phyloP scores from a whole-genome alignment of 2,113 vertebrate genomes.

The Orycteropus afer region DNA sequence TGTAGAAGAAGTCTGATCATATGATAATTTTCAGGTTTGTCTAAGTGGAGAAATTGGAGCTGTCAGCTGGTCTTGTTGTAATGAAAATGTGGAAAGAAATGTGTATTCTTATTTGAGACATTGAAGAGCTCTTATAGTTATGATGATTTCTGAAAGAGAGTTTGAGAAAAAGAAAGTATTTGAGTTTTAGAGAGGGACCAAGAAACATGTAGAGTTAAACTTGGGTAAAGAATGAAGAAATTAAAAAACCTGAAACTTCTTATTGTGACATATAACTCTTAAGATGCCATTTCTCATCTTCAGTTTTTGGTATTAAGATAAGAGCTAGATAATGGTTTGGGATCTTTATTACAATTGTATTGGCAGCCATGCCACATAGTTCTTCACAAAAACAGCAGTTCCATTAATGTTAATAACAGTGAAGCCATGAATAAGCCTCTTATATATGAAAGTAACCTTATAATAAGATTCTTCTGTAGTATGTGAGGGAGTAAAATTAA shows the following conservation, averaged over 20 bases:
- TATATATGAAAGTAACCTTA: constrained; percentile 58
- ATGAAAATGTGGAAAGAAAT: constrained; percentile 59
- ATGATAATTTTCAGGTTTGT: constrained; percentile 20
- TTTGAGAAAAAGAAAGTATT: constrained; percentile 49
- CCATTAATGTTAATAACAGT: constrained; percentile 46
- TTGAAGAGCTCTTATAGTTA: not conserved
- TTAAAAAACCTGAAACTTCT: constrained; percentile 45
- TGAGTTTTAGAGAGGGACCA: constrained; percentile 13
- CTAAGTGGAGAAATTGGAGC: constrained; percentile 33
- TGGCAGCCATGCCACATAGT: not conserved
- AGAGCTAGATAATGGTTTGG: not conserved
- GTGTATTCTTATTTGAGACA: not conserved
- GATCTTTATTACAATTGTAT: constrained; percentile 57
- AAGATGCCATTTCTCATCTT: constrained; percentile 23
- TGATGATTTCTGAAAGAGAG: not conserved
- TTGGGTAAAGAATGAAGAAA: not conserved
- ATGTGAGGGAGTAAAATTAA: constrained; percentile 53
- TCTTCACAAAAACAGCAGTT: constrained; percentile 42
- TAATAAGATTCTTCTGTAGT: constrained; percentile 63
- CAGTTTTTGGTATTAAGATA: constrained; percentile 56
- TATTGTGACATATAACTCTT: constrained; percentile 28
- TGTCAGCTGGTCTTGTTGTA: constrained; percentile 23
- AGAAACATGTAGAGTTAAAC: constrained; percentile 39
- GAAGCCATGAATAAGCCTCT: constrained; percentile 61
- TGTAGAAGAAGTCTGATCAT: not conserved